A percentile compares a stretch with the other conserved stretches of the same genome.
These are phyloP conservation scores for Heliopora coerulea DNA, from an alignment of 92 coral and sea anemone species.

Conservation along the genomic window DNA sequence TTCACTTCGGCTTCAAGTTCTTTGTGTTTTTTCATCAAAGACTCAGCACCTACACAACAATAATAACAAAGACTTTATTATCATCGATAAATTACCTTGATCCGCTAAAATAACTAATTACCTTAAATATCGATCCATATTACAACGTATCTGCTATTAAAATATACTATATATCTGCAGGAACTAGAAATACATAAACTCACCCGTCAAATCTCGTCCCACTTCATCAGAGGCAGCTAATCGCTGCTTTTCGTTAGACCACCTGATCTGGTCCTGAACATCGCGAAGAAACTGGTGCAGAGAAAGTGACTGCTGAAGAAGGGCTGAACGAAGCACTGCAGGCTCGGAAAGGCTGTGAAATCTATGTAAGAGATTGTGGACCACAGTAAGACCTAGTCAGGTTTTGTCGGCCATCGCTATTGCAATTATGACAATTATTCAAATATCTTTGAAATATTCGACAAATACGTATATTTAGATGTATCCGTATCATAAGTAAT, in stretches of 20 bases:
- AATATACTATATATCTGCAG: no score
- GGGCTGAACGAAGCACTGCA: slow-evolving; percentile 59
- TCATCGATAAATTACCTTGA: no score
- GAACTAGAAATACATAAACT: neutral
- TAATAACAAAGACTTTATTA: neutral
- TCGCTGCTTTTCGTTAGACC: slow-evolving; percentile 91
- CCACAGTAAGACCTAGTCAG: no score
- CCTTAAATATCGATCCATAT: no score
- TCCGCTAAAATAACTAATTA: no score
- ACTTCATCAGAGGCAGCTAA: slow-evolving; percentile 78
- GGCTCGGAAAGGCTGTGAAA: slow-evolving; percentile 74
- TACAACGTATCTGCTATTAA: no score
- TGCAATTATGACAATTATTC: no score
- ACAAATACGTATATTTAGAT: no score
- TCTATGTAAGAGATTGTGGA: no score
- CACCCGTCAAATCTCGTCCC: slow-evolving; percentile 77
- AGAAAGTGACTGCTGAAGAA: slow-evolving; percentile 66
- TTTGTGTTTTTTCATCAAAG: slow-evolving; percentile 84
- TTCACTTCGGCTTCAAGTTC: slow-evolving; percentile 83
- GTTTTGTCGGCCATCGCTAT: no score
- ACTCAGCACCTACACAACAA: slow-evolving; percentile 66
- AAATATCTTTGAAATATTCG: no score
- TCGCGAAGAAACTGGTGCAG: slow-evolving; percentile 81
- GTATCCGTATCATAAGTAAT: no score
- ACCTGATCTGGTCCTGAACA: slow-evolving; percentile 85